These are phyloP conservation scores for Erithacus rubecula DNA, from an alignment of 2,797 vertebrate species.

Conservation along the genomic window DNA sequence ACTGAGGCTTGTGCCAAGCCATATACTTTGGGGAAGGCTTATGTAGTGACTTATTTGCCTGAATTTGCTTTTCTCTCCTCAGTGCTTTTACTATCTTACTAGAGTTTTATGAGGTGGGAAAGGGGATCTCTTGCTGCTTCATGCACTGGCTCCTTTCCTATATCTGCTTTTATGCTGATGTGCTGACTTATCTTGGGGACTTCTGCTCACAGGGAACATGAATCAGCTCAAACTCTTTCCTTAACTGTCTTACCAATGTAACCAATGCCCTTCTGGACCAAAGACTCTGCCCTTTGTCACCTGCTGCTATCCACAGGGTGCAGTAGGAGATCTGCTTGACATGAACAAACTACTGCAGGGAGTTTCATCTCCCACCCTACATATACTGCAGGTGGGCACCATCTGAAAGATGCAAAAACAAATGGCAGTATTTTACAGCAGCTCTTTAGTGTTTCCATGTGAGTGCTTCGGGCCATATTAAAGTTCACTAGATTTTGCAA, in stretches of 20 bases:
- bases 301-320: not conserved
- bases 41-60: not conserved
- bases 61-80: not conserved
- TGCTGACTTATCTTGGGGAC: not conserved
- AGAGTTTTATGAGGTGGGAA: not conserved
- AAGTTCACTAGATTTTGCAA: constrained; percentile 58
- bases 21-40: not conserved
- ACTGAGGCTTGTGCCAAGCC: not conserved
- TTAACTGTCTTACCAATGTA: not conserved
- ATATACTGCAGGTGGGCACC: not conserved
- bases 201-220: not conserved
- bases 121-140: not conserved
- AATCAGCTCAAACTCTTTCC: not conserved
- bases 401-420: constrained; percentile 25
- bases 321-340: not conserved
- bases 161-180: not conserved
- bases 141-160: not conserved
- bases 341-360: constrained; percentile 19
- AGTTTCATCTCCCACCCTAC: not conserved
- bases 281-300: not conserved
- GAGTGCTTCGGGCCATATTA: constrained; percentile 15
- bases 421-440: not conserved
- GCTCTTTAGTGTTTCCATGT: not conserved
- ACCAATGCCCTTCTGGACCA: not conserved
- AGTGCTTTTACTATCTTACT: not conserved